Conservation (phyloP, 2,113 vertebrate species). For the Artemisiospiza belli region DNA sequence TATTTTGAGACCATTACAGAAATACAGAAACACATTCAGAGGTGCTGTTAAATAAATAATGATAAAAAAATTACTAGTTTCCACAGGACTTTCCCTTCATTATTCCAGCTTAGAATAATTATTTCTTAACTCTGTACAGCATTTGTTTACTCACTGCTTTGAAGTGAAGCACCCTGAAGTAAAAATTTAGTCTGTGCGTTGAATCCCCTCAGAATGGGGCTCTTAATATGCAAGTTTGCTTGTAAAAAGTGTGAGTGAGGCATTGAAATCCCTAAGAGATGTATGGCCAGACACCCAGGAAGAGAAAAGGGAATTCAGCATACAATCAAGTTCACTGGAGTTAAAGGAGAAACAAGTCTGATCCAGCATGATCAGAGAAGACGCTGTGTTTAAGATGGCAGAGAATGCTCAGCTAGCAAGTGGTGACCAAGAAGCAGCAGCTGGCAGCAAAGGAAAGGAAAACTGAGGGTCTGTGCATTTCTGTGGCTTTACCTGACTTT, state of each 20-base stretch:
- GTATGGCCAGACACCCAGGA: not conserved
- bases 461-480: not conserved
- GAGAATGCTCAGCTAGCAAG: not conserved
- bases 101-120: not conserved
- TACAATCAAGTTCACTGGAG: not conserved
- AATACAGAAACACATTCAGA: not conserved
- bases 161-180: not conserved
- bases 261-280: not conserved
- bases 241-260: not conserved
- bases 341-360: not conserved
- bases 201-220: not conserved
- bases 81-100: slow-evolving; percentile 27
- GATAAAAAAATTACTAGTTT: not conserved
- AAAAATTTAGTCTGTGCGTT: not conserved
- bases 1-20: not conserved
- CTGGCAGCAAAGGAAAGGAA: not conserved
- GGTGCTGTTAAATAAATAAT: not conserved
- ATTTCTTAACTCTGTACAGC: not conserved
- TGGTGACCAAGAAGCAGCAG: not conserved
- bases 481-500: not conserved
- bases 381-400: not conserved
- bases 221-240: not conserved
- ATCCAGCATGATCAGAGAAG: not conserved
- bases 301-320: not conserved
- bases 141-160: not conserved